Base-by-base conservation (phyloP, 2,113 vertebrate genomes). In the Phrynocephalus versicolor region DNA sequence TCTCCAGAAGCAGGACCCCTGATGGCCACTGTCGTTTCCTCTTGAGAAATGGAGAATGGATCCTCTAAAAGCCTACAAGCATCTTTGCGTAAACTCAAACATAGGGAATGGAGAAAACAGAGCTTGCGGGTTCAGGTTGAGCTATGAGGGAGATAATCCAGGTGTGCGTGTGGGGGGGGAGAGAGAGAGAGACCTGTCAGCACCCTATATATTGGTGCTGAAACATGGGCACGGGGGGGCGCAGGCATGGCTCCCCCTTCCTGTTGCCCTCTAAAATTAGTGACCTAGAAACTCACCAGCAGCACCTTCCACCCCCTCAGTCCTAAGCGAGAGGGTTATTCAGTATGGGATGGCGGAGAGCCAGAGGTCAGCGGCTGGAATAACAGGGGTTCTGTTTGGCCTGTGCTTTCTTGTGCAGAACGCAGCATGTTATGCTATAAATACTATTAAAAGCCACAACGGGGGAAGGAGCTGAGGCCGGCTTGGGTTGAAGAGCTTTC, bases 41-140 rank as follows among this genome's bases (percentile, higher is more conserved):
- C 23, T 62, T 62, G 60, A 12, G 8, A 13, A 30, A 8, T 27
- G 64, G 30, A 27, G 10, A 30, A 30, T 30, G 64, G 64, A 67
- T 67, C 30, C 2, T 30, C 6, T 16, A 67, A 60, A n/a, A 1
- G 15, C 27, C 18, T 27, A 62, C 6, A 37, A 19, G 33, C 37
- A 33, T 65, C 37, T 37, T 84, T 72, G 33, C 39, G 2, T 18
- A 1, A 10, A 62, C 39, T 3, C 0, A 19, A 3, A 0, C 3
- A 19, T 0, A 4, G 0, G 0, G 3, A 0, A 0, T 13, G 3
- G 13, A 37, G 25, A 21, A 77, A 30, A 37, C 39, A 62, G 69
- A 1, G 1, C 18, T 8, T 81, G 14, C 33, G 5, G 45, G 1
- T 33, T 6, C 0, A 27, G 3, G 3, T 37, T 0, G 0, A 0